These are phyloP conservation scores for Styela clava DNA, from an alignment of 23 tunicate species.

Conservation along the genomic window DNA sequence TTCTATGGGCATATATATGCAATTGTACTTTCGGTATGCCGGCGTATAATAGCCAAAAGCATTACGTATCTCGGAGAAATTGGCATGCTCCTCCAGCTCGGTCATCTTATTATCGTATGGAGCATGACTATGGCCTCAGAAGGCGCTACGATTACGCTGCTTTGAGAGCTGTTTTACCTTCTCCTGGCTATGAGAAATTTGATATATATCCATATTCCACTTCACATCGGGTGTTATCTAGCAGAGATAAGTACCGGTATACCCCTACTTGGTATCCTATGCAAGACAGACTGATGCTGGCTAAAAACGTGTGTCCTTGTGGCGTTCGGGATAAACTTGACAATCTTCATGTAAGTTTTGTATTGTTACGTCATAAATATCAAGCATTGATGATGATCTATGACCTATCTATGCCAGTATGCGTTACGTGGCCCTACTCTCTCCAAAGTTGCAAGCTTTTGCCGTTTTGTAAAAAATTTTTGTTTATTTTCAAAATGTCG, in stretches of 20 bases:
- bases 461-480: too few relatives aligned
- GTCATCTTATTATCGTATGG: background rate
- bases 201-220: background rate
- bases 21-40: background rate
- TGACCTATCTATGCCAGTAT: too few relatives aligned
- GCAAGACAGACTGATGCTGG: conserved; percentile 1
- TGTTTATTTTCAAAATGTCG: background rate
- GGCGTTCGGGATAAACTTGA: conserved; percentile 12
- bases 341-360: conserved; percentile 21
- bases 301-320: conserved; percentile 16
- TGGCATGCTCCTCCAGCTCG: background rate
- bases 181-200: background rate
- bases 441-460: too few relatives aligned
- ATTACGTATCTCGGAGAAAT: background rate
- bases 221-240: background rate
- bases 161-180: background rate
- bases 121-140: background rate
- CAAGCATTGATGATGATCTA: too few relatives aligned
- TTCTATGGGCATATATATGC: background rate
- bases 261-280: background rate
- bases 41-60: background rate
- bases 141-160: background rate
- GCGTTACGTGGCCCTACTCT: too few relatives aligned
- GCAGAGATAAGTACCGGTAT: background rate
- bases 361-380: too few relatives aligned